These are phyloP conservation scores for Astreopora myriophthalma DNA, from an alignment of 64 coral and sea anemone species.

Conservation along the genomic window DNA sequence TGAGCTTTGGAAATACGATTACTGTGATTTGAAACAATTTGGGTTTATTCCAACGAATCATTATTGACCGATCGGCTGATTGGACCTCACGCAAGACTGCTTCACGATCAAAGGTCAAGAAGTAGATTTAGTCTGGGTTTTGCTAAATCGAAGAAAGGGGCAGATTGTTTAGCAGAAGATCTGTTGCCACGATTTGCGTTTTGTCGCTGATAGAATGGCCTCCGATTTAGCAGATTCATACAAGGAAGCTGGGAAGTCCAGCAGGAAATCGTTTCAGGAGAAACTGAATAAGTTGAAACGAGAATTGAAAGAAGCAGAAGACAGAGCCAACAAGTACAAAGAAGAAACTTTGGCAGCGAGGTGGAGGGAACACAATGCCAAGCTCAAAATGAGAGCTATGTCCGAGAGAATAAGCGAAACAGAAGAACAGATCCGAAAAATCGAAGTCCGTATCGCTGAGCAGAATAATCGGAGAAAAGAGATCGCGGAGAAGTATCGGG, in stretches of 20 bases:
- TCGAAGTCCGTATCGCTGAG: background rate
- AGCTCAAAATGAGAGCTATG: conserved; percentile 29
- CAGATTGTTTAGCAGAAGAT: background rate
- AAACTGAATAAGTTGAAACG: conserved; percentile 20
- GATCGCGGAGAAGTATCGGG: conserved; percentile 12
- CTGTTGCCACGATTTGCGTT: background rate
- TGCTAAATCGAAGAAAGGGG: too few relatives aligned
- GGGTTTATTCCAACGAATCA: too few relatives aligned
- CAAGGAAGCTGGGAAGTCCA: background rate
- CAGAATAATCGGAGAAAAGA: conserved; percentile 20
- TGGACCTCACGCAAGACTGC: background rate
- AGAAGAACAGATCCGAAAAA: background rate
- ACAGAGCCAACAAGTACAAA: background rate
- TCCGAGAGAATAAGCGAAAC: background rate
- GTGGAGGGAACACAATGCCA: conserved; percentile 11
- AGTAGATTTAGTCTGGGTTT: too few relatives aligned
- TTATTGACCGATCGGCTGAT: too few relatives aligned
- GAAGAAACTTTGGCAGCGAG: conserved; percentile 9
- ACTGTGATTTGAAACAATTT: background rate
- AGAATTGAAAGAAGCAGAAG: conserved; percentile 8
- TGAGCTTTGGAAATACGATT: background rate
- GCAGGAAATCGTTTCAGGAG: conserved; percentile 13
- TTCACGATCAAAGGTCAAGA: background rate
- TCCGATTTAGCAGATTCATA: background rate
- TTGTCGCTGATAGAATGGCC: background rate